Percentiles rank a stretch among this genome's conserved stretches.
Evolutionary conservation across 1,140 invertebrate genomes (phyloP).

Genomic region (Carposina sasakii): DNA sequence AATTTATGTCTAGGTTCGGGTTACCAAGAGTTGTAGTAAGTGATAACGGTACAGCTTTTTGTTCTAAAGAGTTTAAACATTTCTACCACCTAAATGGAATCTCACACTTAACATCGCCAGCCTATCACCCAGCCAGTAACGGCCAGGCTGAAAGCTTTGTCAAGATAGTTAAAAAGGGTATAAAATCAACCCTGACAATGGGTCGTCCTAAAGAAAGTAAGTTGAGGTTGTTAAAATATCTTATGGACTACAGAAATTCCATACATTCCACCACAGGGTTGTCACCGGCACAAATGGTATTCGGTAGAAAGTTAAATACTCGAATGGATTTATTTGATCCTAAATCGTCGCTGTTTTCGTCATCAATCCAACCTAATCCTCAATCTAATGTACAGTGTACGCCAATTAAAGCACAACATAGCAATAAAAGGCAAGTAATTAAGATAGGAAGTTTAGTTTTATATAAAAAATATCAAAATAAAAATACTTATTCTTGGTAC

Average conservation of each 20-base stretch:
- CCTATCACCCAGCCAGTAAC: conserved; percentile 21
- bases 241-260: conserved; percentile 9
- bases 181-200: not conserved
- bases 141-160: not conserved
- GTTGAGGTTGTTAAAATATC: not conserved
- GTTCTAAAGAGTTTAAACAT: conserved; percentile 3
- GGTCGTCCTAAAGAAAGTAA: not conserved
- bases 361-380: not conserved
- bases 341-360: not conserved
- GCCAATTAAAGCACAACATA: not conserved
- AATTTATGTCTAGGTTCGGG: not conserved
- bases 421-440: not conserved
- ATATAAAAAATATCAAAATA: conserved; percentile 4
- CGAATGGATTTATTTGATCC: conserved; percentile 1
- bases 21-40: not conserved
- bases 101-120: conserved; percentile 19
- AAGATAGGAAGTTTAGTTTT: not conserved
- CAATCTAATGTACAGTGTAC: not conserved
- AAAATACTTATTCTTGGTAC: conserved; percentile 1
- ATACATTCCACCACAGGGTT: conserved; percentile 5
- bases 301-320: conserved; percentile 4
- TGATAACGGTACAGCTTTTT: conserved; percentile 4
- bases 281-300: conserved; percentile 4
- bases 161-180: not conserved
- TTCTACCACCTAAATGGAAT: conserved; percentile 16